These are phyloP conservation scores for Dufourea novaeangliae DNA, from an alignment of 1,140 invertebrate species.

Conservation along the genomic window DNA sequence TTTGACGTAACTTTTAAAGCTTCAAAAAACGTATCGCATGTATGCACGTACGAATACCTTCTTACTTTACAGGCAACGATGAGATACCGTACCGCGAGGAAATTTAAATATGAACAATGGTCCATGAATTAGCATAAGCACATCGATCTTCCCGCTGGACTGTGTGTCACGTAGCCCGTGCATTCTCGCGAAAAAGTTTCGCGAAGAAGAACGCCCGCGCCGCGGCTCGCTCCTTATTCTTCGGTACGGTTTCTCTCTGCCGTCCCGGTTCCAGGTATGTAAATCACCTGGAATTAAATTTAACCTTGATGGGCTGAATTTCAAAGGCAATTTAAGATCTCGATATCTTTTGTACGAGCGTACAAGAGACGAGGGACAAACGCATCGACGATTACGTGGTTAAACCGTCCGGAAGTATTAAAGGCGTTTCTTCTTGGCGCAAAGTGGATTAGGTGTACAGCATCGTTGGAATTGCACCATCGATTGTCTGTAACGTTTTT, in stretches of 20 bases:
- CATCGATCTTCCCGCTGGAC: slow-evolving; percentile 17
- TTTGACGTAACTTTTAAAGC: not conserved
- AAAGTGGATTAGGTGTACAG: slow-evolving; percentile 56
- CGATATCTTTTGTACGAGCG: slow-evolving; percentile 42
- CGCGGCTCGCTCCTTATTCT: not conserved
- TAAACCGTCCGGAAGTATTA: slow-evolving; percentile 56
- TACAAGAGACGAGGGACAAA: slow-evolving; percentile 22
- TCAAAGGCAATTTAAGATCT: slow-evolving; percentile 48
- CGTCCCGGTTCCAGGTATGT: not conserved
- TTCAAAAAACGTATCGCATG: not conserved
- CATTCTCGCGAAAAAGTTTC: slow-evolving; percentile 1
- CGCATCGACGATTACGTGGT: slow-evolving; percentile 56
- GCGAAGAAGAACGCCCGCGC: not conserved
- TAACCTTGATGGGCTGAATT: slow-evolving; percentile 30
- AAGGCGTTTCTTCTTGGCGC: slow-evolving; percentile 48
- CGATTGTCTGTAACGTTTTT: not conserved
- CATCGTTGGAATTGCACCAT: slow-evolving; percentile 28
- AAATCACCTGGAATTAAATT: slow-evolving; percentile 41
- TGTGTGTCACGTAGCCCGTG: not conserved
- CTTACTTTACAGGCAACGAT: no score
- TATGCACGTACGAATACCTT: not conserved
- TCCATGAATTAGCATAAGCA: slow-evolving; percentile 35
- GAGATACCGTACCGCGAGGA: not conserved
- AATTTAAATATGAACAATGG: slow-evolving; percentile 45
- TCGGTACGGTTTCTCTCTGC: not conserved